phyloP scores from a whole-genome alignment of 2,888 invertebrate genomes.

The Pristionchus arcanus region DNA sequence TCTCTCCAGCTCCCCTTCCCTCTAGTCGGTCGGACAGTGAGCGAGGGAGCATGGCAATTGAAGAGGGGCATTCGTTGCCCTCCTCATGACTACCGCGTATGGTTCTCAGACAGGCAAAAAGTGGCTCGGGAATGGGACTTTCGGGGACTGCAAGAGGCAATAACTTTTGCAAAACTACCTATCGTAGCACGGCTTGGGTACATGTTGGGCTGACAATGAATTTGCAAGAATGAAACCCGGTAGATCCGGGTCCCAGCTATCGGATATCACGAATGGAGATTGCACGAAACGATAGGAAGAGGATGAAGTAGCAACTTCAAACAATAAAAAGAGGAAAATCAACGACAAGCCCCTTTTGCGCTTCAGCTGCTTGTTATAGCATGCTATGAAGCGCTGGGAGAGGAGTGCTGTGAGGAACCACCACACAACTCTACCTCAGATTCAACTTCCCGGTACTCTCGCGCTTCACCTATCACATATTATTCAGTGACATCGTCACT shows the following conservation, averaged over 20 bases:
- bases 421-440: too few relatives aligned
- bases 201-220: neutral
- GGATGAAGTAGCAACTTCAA: neutral
- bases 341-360: neutral
- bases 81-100: neutral
- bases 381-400: neutral
- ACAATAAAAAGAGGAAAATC: neutral
- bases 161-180: neutral
- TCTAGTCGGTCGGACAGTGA: too few relatives aligned
- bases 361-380: too few relatives aligned
- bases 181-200: neutral
- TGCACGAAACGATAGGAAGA: neutral
- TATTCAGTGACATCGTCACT: too few relatives aligned
- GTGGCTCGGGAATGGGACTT: neutral
- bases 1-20: neutral
- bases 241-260: neutral
- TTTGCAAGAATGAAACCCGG: neutral
- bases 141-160: neutral
- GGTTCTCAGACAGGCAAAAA: slow-evolving; percentile 20
- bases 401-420: too few relatives aligned
- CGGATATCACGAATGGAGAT: neutral
- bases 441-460: too few relatives aligned
- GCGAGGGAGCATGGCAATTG: too few relatives aligned
- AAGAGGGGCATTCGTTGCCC: neutral
- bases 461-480: too few relatives aligned